Evolutionary conservation across 2,888 invertebrate genomes (phyloP), one percentile per base, ranked within the genome.

Genomic region (Prosopocoilus inquinatus): DNA sequence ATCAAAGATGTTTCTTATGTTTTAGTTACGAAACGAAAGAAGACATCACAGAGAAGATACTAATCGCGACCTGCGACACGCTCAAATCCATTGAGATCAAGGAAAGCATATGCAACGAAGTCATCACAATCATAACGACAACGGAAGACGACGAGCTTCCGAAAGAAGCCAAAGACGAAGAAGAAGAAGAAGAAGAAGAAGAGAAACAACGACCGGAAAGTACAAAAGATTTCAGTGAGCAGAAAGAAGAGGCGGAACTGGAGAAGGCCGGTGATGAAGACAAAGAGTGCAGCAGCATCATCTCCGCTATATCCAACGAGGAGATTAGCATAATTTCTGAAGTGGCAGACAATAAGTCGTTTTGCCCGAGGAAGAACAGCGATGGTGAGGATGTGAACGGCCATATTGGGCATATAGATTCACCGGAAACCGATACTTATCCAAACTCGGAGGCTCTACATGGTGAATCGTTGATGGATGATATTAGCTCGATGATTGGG

Each of bases 401-500:
- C 62, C 79, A 80, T 50, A 88, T 91, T 48, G 85, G 86, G 9
- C 91, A 92, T 69, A 91, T 91, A 50, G 91, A 92, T 71, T 91
- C 91, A 0, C 90, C 91, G 0, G 91, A 91, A 78, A 90, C 90
- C 4, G 91, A 92, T 60, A 84, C 86, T 8, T 86, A 86, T 2
- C 79, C 82, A 33, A 84, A 84, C 64, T 87, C 86, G n/a, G 90
- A 90, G 69, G 83, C 86, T 4, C 80, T 88, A 63, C 89, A 88
- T 57, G 90, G 90, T 4, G 91, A 90, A 73, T 89, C 89, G 47
- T 82, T 90, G 33, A 84, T 89, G 79, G 90, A 90, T 62, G 90
- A 90, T 68, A 84, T 90, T 28, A 64, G 65, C 52, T 65, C 59
- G n/a, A 64, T 63, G 61, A 47, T 61, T 47, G 63, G 63, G 48